These are phyloP conservation scores for Cherax quadricarinatus DNA, from an alignment of 1,140 invertebrate species.

Conservation along the genomic window DNA sequence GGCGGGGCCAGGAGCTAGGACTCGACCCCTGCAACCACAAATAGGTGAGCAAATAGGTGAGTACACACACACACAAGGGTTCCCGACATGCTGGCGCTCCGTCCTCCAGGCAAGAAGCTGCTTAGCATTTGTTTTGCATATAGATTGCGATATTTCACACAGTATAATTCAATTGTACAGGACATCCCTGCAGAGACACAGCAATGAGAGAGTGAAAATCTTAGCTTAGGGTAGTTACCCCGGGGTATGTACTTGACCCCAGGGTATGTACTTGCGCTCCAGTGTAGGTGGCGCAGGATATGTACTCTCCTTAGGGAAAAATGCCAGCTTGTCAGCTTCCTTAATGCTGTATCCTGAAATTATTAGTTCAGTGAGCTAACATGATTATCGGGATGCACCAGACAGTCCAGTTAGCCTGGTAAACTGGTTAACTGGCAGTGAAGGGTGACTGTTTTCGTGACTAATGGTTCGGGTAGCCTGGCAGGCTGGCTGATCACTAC, in stretches of 20 bases:
- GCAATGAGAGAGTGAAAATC: neutral
- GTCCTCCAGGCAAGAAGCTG: neutral
- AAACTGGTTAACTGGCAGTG: neutral
- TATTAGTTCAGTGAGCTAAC: neutral
- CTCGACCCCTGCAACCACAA: too few species aligned
- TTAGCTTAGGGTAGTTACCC: neutral
- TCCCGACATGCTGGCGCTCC: constrained; percentile 3
- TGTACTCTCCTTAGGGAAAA: too few species aligned
- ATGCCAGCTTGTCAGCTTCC: too few species aligned
- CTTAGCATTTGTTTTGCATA: constrained; percentile 21
- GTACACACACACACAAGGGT: neutral
- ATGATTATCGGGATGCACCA: neutral
- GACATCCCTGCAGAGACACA: neutral
- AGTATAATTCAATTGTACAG: neutral
- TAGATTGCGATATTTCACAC: constrained; percentile 8
- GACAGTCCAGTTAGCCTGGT: neutral
- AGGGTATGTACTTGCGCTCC: neutral
- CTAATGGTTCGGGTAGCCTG: too few species aligned
- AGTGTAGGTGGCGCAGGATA: too few species aligned
- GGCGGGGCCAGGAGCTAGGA: too few species aligned
- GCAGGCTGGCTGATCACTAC: too few species aligned
- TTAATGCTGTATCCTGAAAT: neutral
- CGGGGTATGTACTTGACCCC: neutral
- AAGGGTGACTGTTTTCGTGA: neutral
- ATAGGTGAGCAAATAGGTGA: too few species aligned